phyloP scores from a whole-genome alignment of 2,888 invertebrate species.

The Iselma pallidipennis region DNA sequence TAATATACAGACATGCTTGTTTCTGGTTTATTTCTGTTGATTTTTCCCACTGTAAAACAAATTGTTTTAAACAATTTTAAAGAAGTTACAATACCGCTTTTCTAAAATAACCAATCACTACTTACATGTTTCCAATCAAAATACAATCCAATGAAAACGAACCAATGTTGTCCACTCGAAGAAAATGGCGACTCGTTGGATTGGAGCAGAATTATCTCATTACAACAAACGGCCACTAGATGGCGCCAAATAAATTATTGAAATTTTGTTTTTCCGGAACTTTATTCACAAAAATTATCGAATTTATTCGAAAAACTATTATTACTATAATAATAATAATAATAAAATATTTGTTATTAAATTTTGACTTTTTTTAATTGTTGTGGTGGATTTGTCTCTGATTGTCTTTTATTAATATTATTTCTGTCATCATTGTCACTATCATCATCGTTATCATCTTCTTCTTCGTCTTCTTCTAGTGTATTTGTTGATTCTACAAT shows the following conservation, averaged over 20 bases:
- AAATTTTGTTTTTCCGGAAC: too few relatives aligned
- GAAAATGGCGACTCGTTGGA: constrained; percentile 2
- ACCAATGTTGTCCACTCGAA: constrained; percentile 2
- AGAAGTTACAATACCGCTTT: constrained; percentile 24
- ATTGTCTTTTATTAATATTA: constrained; percentile 4
- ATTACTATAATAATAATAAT: too few relatives aligned
- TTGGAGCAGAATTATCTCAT: constrained; percentile 11
- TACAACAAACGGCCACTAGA: constrained; percentile 6
- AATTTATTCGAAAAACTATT: too few relatives aligned
- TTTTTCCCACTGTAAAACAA: neutral
- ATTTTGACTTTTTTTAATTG: neutral
- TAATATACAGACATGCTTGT: constrained; percentile 65
- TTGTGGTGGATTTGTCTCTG: neutral
- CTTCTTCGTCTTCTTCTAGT: neutral
- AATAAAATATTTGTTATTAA: neutral
- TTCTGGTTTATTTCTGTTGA: neutral
- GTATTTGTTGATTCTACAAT: constrained; percentile 6
- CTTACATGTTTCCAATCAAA: constrained; percentile 21
- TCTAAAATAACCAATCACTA: constrained; percentile 34
- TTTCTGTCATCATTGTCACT: constrained; percentile 3
- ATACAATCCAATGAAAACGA: constrained; percentile 26
- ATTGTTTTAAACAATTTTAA: neutral
- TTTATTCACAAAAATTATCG: too few relatives aligned
- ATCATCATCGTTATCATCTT: neutral
- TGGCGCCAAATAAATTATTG: neutral